phyloP scores from a whole-genome alignment of 2,888 invertebrate genomes.

The Erynnis tages region DNA sequence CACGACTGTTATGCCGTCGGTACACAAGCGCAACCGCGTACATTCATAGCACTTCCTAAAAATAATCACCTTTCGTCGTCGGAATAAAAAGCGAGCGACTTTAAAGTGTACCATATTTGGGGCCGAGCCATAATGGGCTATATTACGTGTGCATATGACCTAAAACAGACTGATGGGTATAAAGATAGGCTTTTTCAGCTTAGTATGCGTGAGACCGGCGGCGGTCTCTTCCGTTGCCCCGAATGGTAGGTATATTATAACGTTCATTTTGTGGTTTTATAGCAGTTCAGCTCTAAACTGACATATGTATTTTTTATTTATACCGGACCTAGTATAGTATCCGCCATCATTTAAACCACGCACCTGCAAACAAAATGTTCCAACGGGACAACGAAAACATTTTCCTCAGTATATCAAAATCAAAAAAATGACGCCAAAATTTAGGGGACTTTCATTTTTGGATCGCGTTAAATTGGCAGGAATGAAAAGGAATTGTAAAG shows the following conservation, averaged over 20 bases:
- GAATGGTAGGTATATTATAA: background rate
- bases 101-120: constrained; percentile 7
- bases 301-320: too few relatives aligned
- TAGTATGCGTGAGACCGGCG: constrained; percentile 31
- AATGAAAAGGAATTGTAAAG: too few relatives aligned
- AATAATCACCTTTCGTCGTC: constrained; percentile 21
- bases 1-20: background rate
- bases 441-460: too few relatives aligned
- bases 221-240: constrained; percentile 24
- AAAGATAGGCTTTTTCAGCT: constrained; percentile 35
- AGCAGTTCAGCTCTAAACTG: too few relatives aligned
- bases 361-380: too few relatives aligned
- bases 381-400: too few relatives aligned
- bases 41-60: constrained; percentile 17
- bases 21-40: constrained; percentile 3
- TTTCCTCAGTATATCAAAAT: too few relatives aligned
- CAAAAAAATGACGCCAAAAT: too few relatives aligned
- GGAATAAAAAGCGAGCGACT: constrained; percentile 20
- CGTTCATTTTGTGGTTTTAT: too few relatives aligned
- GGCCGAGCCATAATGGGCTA: background rate
- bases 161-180: constrained; percentile 11
- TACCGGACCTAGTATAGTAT: too few relatives aligned
- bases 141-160: constrained; percentile 12
- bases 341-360: too few relatives aligned
- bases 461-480: too few relatives aligned